phyloP scores from a whole-genome alignment of 2,113 vertebrate species.

The Pelecanoides urinatrix region DNA sequence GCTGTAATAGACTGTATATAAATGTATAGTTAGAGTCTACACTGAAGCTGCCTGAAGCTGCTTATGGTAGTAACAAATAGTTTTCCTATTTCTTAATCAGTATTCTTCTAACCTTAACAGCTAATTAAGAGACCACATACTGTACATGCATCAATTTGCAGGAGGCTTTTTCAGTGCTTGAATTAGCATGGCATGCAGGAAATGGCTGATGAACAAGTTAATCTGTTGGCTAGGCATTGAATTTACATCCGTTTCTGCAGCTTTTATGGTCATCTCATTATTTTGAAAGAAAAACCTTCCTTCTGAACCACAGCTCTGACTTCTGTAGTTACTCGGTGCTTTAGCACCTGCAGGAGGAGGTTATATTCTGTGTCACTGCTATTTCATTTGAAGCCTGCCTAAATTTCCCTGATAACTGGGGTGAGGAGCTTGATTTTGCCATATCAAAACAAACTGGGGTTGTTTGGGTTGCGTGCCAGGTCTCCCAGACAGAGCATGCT shows the following conservation, averaged over 20 bases:
- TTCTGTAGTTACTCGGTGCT: not conserved
- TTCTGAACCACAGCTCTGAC: not conserved
- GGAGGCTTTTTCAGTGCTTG: not conserved
- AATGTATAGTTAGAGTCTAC: not conserved
- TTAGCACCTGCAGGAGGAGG: not conserved
- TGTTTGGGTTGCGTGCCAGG: not conserved
- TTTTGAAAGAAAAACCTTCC: not conserved
- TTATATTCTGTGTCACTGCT: not conserved
- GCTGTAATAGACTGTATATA: not conserved
- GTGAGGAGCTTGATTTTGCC: not conserved
- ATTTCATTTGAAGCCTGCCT: not conserved
- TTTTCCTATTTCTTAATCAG: not conserved
- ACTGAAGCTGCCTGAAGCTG: not conserved
- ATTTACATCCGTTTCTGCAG: not conserved
- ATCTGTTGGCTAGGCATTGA: not conserved
- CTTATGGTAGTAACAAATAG: not conserved
- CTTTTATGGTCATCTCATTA: not conserved
- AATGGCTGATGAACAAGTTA: not conserved
- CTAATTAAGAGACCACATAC: not conserved
- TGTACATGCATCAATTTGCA: not conserved
- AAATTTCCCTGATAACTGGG: not conserved
- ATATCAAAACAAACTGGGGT: not conserved
- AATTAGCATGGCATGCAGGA: not conserved
- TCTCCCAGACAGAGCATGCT: rapidly evolving
- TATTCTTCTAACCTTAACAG: not conserved